These are phyloP conservation scores for Clarias gariepinus DNA, from an alignment of 2,113 vertebrate species.

Conservation along the genomic window DNA sequence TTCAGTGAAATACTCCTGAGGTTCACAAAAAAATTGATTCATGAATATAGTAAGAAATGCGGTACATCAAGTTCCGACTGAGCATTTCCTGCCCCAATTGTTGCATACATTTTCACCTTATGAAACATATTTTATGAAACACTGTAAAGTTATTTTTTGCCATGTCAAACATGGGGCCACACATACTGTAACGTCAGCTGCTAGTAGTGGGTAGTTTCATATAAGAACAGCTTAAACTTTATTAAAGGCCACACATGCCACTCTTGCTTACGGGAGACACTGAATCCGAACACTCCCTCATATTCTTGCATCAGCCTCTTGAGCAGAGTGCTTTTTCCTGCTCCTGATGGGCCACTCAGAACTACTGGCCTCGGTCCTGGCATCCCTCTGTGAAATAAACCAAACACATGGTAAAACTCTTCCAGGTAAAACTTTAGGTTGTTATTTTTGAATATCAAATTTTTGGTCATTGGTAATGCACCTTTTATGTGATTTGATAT, in stretches of 20 bases:
- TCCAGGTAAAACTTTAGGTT: not conserved
- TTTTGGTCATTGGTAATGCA: not conserved
- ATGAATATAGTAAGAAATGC: not conserved
- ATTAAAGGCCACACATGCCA: not conserved
- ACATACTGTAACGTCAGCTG: not conserved
- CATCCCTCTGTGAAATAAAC: slow-evolving; percentile 72
- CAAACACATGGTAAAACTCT: not conserved
- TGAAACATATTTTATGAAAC: not conserved
- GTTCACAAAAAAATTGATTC: not conserved
- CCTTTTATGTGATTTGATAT: no score
- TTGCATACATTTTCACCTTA: not conserved
- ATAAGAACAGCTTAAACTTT: not conserved
- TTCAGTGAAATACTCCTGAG: not conserved
- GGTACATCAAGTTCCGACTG: not conserved
- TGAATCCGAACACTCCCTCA: slow-evolving; percentile 89
- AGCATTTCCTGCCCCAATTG: not conserved
- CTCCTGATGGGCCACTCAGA: slow-evolving; percentile 91
- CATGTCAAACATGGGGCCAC: not conserved
- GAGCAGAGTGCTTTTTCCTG: slow-evolving; percentile 94
- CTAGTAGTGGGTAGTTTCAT: no score
- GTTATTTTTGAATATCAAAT: not conserved
- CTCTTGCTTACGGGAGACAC: slow-evolving; percentile 88
- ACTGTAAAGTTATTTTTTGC: not conserved
- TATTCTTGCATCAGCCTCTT: slow-evolving; percentile 88
- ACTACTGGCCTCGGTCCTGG: slow-evolving; percentile 90